Evolutionary conservation across 1,140 invertebrate species (phyloP).

Genomic region (Magallana gigas): DNA sequence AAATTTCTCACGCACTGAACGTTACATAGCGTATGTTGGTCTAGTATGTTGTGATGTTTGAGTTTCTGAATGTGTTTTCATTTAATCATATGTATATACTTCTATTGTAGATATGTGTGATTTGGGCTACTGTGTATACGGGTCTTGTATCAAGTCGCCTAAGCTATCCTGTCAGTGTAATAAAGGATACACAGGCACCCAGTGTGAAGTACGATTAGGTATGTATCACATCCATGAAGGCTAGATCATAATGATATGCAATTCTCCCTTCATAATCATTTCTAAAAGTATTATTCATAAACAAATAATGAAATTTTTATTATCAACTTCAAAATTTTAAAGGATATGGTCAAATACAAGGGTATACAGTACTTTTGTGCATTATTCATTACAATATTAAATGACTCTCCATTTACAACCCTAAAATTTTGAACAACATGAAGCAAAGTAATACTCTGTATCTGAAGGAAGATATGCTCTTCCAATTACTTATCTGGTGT

Average conservation of each 20-base stretch:
- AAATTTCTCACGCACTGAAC: neutral
- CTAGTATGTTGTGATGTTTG: too few species aligned
- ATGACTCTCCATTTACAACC: neutral
- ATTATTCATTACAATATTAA: too few species aligned
- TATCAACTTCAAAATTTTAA: too few species aligned
- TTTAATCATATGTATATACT: neutral
- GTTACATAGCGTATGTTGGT: neutral
- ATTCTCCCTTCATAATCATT: too few species aligned
- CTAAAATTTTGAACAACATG: neutral
- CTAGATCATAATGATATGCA: too few species aligned
- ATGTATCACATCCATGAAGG: neutral
- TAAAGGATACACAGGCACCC: neutral
- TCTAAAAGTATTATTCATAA: too few species aligned
- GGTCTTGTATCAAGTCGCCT: conserved; percentile 30
- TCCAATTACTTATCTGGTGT: too few species aligned
- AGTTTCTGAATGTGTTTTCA: neutral
- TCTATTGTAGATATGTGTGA: conserved; percentile 40
- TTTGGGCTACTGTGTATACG: conserved; percentile 37
- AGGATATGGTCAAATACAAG: too few species aligned
- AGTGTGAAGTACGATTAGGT: conserved; percentile 19
- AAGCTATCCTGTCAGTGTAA: conserved; percentile 1
- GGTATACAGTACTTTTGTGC: too few species aligned
- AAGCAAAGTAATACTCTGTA: neutral
- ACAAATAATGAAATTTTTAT: too few species aligned
- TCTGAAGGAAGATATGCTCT: too few species aligned